Evolutionary conservation across 2,888 invertebrate genomes (phyloP).

Genomic region (Limenitis camilla): DNA sequence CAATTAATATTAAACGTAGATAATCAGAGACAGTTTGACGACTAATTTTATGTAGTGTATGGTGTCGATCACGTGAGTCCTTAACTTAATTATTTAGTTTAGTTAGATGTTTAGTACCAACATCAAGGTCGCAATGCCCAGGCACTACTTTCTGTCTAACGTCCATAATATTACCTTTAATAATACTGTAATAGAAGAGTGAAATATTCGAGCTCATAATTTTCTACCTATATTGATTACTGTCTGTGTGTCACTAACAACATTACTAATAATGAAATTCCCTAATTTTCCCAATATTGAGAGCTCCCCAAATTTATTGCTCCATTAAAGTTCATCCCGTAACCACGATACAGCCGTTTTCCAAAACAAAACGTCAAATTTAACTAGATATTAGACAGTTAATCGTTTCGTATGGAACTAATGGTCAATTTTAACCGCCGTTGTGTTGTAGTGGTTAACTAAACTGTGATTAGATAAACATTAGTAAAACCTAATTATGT

Average conservation of each 20-base stretch:
- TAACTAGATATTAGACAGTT: constrained; percentile 8
- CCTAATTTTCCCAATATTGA: not conserved
- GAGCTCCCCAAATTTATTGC: not conserved
- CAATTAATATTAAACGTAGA: no score
- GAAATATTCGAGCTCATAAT: no score
- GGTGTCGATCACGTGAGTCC: no score
- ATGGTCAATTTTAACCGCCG: constrained; percentile 1
- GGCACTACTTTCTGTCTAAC: no score
- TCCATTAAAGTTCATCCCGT: constrained; percentile 3
- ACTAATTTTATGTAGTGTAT: no score
- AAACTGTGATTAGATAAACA: constrained; percentile 1
- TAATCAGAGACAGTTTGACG: no score
- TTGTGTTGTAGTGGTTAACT: constrained; percentile 2
- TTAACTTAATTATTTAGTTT: no score
- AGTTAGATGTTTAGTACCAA: no score
- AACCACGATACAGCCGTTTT: constrained; percentile 2
- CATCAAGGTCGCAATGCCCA: no score
- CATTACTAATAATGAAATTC: not conserved
- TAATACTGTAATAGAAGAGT: no score
- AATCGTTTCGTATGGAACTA: constrained; percentile 3
- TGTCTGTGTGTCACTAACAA: not conserved
- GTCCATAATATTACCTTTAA: no score
- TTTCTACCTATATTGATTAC: no score
- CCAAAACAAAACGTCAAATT: constrained; percentile 4
- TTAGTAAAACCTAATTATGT: not conserved